A percentile compares a stretch with the other conserved stretches of the same genome.
phyloP scores from a whole-genome alignment of 2,113 vertebrate genomes.

The Gobiocypris rarus region DNA sequence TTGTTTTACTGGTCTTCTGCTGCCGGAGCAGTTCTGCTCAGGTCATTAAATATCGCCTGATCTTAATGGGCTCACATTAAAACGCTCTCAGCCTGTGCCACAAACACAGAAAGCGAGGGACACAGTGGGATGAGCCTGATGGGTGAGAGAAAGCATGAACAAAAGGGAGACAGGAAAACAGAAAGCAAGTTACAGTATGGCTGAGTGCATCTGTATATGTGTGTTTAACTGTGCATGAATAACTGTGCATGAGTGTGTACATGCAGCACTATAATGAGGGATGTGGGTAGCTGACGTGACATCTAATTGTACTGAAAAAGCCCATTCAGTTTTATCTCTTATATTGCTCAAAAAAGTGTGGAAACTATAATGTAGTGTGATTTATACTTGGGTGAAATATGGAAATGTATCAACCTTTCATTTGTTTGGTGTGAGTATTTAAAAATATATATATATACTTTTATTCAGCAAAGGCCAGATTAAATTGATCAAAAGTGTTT shows the following conservation, averaged over 20 bases:
- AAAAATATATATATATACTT: no score
- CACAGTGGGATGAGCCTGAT: conserved; percentile 10
- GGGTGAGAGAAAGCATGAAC: conserved; percentile 14
- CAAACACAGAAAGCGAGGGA: conserved; percentile 11
- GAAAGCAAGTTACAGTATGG: conserved; percentile 20
- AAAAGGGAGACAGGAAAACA: conserved; percentile 17
- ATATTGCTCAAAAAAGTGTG: no score
- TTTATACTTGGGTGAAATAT: no score
- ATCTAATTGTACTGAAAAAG: not conserved
- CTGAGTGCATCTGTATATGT: not conserved
- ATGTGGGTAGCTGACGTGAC: not conserved
- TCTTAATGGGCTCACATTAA: conserved; percentile 25
- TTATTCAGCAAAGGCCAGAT: no score
- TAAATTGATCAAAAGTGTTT: no score
- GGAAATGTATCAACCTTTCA: no score
- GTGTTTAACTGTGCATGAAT: conserved; percentile 35
- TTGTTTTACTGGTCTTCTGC: conserved; percentile 42
- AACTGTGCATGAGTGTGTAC: not conserved
- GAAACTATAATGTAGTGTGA: no score
- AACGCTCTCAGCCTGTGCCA: conserved; percentile 21
- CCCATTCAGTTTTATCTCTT: no score
- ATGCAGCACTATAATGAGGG: not conserved
- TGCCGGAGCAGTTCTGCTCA: conserved; percentile 9
- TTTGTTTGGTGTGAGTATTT: no score
- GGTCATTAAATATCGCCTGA: conserved; percentile 43